Base-by-base conservation (phyloP, 2,888 invertebrate species). In the Drosophila suboccidentalis region DNA sequence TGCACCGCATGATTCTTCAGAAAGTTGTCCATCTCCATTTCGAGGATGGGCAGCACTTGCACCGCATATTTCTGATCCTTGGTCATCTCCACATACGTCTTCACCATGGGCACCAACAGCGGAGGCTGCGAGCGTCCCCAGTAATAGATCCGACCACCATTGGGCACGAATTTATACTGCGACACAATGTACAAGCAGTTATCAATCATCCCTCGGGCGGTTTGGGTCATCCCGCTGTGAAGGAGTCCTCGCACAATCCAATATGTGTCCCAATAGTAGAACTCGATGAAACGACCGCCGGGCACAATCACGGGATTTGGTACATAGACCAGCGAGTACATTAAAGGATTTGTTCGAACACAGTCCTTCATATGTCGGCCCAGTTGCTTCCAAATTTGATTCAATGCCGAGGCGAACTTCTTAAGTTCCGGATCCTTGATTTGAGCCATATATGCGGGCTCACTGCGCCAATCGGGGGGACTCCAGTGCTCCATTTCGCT, bases 181-280 rank as follows among this genome's bases (percentile, higher is more conserved):
- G 96, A 94, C 0, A 98, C 95, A 66, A 98, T 95, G 59, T 95
- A 94, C 47, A 97, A 90, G 90, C 98, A 97, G 93, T 98, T 98
- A 82, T 95, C 94, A 65, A 98, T 94, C 96, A 98, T 98, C 15
- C 96, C 96, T 80, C 93, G 94, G 0, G 95, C 97, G 0, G 98
- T 98, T 2, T 92, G 84, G 60, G 94, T 92, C 98, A 98, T 98
- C 91, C 97, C 97, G 0, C 96, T 97, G 19, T 96, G 93, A 4
- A 98, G 93, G 0, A 98, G 94, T 0, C 98, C 98, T 80, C 96
- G 95, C 75, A 98, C 94, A 57, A 97, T 97, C 98, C 98, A 98
- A 91, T 97, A 98, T 0, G 97, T 97, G 91, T 98, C 98, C 98
- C 98, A 98, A 92, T 98, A 98, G 93, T 98, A 98, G 91, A 96